Conservation (phyloP, 2,888 invertebrate species). For the Callimorpha dominula region DNA sequence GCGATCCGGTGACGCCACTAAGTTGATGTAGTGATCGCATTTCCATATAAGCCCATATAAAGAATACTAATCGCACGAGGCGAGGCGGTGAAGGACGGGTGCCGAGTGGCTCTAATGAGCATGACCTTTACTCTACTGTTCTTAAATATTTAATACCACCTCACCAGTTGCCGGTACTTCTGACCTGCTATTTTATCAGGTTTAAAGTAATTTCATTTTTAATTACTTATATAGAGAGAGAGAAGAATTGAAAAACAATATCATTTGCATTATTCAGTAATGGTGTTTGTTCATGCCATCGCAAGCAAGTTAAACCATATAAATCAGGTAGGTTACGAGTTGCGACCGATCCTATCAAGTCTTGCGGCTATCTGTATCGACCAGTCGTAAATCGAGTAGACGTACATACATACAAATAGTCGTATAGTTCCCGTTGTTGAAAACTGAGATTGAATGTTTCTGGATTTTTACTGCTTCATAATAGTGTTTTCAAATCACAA, state of each 20-base stretch:
- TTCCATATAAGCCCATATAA: too few relatives aligned
- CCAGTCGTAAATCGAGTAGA: conserved; percentile 22
- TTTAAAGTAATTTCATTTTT: neutral
- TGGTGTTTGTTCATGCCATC: conserved; percentile 29
- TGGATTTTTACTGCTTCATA: conserved; percentile 25
- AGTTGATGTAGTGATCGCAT: too few relatives aligned
- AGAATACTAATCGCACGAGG: too few relatives aligned
- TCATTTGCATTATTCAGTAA: conserved; percentile 2
- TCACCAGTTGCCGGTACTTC: too few relatives aligned
- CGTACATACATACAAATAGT: conserved; percentile 23
- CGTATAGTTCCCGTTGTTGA: conserved; percentile 34
- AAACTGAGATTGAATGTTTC: conserved; percentile 34
- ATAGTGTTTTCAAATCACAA: neutral
- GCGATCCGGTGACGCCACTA: too few relatives aligned
- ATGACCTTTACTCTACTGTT: too few relatives aligned
- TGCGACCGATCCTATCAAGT: conserved; percentile 39
- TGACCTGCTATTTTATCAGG: too few relatives aligned
- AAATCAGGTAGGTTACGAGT: conserved; percentile 40
- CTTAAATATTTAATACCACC: too few relatives aligned
- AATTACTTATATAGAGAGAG: neutral
- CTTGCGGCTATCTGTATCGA: conserved; percentile 48
- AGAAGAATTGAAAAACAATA: neutral
- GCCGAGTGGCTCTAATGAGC: too few relatives aligned
- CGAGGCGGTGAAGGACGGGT: too few relatives aligned
- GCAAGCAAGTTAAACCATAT: conserved; percentile 32